These are phyloP conservation scores for Atractosteus spatula DNA, from an alignment of 2,113 vertebrate species.

Conservation along the genomic window DNA sequence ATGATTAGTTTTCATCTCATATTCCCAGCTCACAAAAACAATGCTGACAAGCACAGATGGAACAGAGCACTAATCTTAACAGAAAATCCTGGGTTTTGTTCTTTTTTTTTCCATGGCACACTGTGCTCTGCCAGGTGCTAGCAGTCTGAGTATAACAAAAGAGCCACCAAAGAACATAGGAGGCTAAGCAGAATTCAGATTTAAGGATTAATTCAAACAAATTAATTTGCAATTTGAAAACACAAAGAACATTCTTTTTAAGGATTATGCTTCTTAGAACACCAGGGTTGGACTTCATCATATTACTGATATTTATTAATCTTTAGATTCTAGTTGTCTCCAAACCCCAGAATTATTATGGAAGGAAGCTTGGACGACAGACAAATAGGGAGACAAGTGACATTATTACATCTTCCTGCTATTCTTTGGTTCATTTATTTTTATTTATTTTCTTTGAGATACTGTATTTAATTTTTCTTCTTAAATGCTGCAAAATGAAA, in stretches of 20 bases:
- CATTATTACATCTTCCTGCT: too few relatives aligned
- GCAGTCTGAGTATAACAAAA: conserved; percentile 12
- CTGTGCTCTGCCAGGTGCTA: conserved; percentile 4
- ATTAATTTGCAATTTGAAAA: conserved; percentile 1
- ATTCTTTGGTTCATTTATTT: too few relatives aligned
- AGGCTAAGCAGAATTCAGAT: conserved; percentile 11
- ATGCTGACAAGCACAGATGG: not conserved
- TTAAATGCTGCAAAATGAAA: too few relatives aligned
- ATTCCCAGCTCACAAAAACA: not conserved
- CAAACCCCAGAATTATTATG: conserved; percentile 7
- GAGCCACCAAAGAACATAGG: conserved; percentile 4
- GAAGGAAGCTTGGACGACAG: not conserved
- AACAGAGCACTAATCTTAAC: not conserved
- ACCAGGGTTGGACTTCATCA: conserved; percentile 5
- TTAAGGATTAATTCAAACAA: conserved; percentile 13
- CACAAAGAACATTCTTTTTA: conserved; percentile 16
- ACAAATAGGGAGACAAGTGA: too few relatives aligned
- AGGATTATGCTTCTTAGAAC: conserved; percentile 10
- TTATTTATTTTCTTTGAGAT: too few relatives aligned
- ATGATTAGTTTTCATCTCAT: not conserved
- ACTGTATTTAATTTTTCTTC: too few relatives aligned
- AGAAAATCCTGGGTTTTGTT: conserved; percentile 4
- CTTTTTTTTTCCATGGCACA: not conserved
- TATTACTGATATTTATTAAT: conserved; percentile 18
- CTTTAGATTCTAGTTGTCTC: conserved; percentile 15